Conservation (phyloP, 1,140 invertebrate species). For the Drosophila azteca region DNA sequence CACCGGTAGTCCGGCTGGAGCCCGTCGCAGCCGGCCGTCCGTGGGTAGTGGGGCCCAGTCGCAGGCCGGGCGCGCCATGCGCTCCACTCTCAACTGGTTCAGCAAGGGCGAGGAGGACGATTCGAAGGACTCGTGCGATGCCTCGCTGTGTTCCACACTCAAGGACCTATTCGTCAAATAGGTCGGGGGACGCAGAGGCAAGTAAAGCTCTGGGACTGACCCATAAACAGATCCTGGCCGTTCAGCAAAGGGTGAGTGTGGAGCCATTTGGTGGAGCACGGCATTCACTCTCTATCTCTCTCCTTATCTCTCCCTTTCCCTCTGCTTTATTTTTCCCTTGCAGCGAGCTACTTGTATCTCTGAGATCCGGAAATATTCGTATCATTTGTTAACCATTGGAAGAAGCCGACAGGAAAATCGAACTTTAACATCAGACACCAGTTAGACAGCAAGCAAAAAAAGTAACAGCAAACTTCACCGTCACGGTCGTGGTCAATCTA, state of each 20-base stretch:
- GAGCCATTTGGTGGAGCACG: no score
- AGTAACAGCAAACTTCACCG: constrained; percentile 18
- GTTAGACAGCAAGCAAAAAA: constrained; percentile 31
- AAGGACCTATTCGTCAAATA: constrained; percentile 93
- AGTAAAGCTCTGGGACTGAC: constrained; percentile 42
- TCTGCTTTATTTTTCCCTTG: not conserved
- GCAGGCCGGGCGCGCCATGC: constrained; percentile 68
- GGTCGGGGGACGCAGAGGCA: constrained; percentile 63
- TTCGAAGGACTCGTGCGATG: constrained; percentile 88
- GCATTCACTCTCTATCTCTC: no score
- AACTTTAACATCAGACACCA: constrained; percentile 37
- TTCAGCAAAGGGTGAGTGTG: constrained; percentile 38
- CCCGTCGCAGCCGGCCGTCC: constrained; percentile 45
- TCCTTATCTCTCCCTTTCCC: not conserved
- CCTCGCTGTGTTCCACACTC: constrained; percentile 90
- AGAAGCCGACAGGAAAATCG: constrained; percentile 11
- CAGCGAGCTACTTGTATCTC: constrained; percentile 66
- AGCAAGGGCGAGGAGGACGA: constrained; percentile 86
- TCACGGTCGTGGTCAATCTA: not conserved
- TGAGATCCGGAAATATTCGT: constrained; percentile 44
- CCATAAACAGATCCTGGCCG: constrained; percentile 14
- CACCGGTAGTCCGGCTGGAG: constrained; percentile 26
- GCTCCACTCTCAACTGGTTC: constrained; percentile 79
- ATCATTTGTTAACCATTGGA: constrained; percentile 14
- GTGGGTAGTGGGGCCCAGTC: constrained; percentile 67